Evolutionary conservation across 1,140 invertebrate genomes (phyloP), one percentile per base, ranked within the genome.

Genomic region (Heliconius himera): DNA sequence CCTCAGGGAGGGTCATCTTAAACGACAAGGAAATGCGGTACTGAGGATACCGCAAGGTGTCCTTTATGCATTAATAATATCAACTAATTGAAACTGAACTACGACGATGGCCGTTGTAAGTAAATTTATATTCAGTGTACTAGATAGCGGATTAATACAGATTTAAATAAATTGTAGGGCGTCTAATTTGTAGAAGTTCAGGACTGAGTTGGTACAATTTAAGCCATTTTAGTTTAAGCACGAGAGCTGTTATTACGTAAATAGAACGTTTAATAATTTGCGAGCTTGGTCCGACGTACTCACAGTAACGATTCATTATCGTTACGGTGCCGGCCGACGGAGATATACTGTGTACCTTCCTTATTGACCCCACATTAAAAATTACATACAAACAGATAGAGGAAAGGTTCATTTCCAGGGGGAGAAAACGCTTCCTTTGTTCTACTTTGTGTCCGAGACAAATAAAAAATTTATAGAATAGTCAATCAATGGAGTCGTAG

Each of bases 351-450:
- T 90, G 91, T 90, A 90, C 90, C 90, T 90, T 89, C 87, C 89
- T 91, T 93, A 95, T 94, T 95, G 94, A 95, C 93, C 93, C 93
- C 90, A 85, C 93, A 94, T 95, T 94, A 94, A 95, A 94, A 94
- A 95, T 94, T 94, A 95, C 92, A 91, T 89, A 93, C 90, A 90
- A 91, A 91, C 88, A 90, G 90, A 91, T 90, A 88, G 60, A 87
- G 88, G 89, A 83, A 91, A 89, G 87, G 85, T 86, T 88, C 88
- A 88, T 88, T 91, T 91, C 88, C 89, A 90, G 90, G 82, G 60
- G 88, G 79, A 81, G 81, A 76, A 82, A 83, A 82, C 87, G 84
- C 81, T 91, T 92, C 91, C 91, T 90, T 91, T 91, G 90, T 92
- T 90, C 86, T 86, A 81, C 87, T 89, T 93, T 82, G 85, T 87